Percentiles rank a stretch among this genome's conserved stretches.
Evolutionary conservation across 2,113 vertebrate genomes (phyloP).

Genomic region (Nanorana parkeri): DNA sequence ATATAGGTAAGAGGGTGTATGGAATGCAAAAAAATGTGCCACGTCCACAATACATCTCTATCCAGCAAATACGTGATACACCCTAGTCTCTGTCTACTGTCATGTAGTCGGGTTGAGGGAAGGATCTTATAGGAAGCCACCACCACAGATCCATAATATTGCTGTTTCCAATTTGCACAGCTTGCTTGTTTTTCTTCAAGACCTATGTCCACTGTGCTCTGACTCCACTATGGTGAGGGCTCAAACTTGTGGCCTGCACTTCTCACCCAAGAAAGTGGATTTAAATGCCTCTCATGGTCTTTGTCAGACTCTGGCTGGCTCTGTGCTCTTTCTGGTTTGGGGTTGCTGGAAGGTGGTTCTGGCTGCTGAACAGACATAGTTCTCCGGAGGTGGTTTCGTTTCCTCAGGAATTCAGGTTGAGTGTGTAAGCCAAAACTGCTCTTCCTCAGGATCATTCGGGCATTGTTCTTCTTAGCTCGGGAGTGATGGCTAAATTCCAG

Average conservation of each 20-base stretch:
- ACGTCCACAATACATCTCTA: slow-evolving; percentile 16
- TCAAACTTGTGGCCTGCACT: slow-evolving; percentile 87
- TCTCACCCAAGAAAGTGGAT: slow-evolving; percentile 80
- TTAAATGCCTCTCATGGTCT: slow-evolving; percentile 82
- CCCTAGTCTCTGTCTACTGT: neutral
- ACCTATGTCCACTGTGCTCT: slow-evolving; percentile 20
- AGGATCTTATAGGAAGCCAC: slow-evolving; percentile 36
- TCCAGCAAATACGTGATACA: slow-evolving; percentile 5
- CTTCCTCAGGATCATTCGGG: slow-evolving; percentile 92
- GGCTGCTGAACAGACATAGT: slow-evolving; percentile 97
- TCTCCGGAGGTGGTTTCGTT: slow-evolving; percentile 91
- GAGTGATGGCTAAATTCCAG: slow-evolving; percentile 90
- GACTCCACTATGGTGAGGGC: slow-evolving; percentile 65
- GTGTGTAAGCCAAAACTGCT: slow-evolving; percentile 94
- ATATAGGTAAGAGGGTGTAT: slow-evolving; percentile 9
- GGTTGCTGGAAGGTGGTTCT: slow-evolving; percentile 85
- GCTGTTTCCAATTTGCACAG: slow-evolving; percentile 39
- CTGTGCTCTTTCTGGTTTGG: slow-evolving; percentile 95
- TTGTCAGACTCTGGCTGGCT: slow-evolving; percentile 97
- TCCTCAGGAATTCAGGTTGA: slow-evolving; percentile 93
- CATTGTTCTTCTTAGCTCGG: slow-evolving; percentile 89
- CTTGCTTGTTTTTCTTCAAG: neutral
- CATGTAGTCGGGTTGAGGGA: neutral
- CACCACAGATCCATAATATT: slow-evolving; percentile 50
- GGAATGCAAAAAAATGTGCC: neutral